phyloP scores from a whole-genome alignment of 2,113 vertebrate species.

The Camelus dromedarius region DNA sequence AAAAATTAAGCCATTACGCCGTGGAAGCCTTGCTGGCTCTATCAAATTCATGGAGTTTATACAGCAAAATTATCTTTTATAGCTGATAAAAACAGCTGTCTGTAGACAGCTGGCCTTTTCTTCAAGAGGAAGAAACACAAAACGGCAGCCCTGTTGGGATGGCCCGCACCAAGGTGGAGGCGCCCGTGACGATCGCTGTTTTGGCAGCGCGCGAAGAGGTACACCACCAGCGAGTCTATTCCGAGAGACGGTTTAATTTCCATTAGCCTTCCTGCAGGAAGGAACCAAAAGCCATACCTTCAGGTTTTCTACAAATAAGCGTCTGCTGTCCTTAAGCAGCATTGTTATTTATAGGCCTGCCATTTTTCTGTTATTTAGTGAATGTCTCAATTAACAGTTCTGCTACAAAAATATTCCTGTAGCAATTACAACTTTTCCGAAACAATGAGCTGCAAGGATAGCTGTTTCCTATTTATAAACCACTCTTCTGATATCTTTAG shows the following conservation, averaged over 20 bases:
- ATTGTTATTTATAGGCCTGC: slow-evolving; percentile 62
- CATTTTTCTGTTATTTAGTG: slow-evolving; percentile 61
- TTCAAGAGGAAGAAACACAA: slow-evolving; percentile 79
- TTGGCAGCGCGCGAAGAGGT: not conserved
- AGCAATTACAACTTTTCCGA: slow-evolving; percentile 75
- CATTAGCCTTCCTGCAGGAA: not conserved
- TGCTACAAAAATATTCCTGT: slow-evolving; percentile 57
- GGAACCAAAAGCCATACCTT: slow-evolving; percentile 48
- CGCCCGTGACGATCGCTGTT: not conserved
- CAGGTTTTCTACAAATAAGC: slow-evolving; percentile 49
- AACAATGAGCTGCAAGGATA: slow-evolving; percentile 83
- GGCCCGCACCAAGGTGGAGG: not conserved
- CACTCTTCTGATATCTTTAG: slow-evolving; percentile 65
- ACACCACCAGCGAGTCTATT: not conserved
- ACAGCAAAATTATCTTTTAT: slow-evolving; percentile 86
- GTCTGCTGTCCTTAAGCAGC: not conserved
- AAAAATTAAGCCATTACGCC: slow-evolving; percentile 89
- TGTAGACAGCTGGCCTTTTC: slow-evolving; percentile 70
- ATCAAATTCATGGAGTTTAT: slow-evolving; percentile 88
- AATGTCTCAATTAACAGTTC: slow-evolving; percentile 32
- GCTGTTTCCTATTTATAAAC: slow-evolving; percentile 79
- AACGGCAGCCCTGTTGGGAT: slow-evolving; percentile 63
- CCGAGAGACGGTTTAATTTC: slow-evolving; percentile 11
- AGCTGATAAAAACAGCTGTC: slow-evolving; percentile 82
- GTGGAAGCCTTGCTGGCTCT: slow-evolving; percentile 83